Percentiles rank a stretch among this genome's conserved stretches.
Conservation (phyloP, 2,797 vertebrate genomes). For the Myiothlypis coronata region DNA sequence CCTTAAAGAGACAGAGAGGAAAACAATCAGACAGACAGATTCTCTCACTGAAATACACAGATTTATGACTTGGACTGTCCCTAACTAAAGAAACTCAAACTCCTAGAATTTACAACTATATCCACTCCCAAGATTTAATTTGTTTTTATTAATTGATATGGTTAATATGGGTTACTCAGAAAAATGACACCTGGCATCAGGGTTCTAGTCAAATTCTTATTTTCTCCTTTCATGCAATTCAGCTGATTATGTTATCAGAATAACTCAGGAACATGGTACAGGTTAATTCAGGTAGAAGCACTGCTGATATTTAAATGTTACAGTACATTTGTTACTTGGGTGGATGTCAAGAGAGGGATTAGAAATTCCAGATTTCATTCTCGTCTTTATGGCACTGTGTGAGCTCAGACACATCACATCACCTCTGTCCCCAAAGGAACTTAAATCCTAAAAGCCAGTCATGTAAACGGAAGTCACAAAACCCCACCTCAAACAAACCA, state of each 20-base stretch:
- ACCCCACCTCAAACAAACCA: neutral
- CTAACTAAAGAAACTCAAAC: neutral
- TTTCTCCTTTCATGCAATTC: neutral
- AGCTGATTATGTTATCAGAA: neutral
- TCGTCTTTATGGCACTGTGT: neutral
- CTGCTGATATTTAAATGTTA: neutral
- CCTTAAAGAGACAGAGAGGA: slow-evolving; percentile 60
- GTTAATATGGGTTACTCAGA: neutral
- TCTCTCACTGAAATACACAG: neutral
- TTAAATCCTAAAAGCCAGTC: neutral
- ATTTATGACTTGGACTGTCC: neutral
- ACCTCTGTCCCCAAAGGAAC: neutral
- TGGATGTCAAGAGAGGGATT: neutral
- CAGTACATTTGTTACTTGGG: neutral
- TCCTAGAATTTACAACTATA: neutral
- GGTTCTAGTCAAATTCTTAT: neutral
- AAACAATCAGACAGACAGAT: neutral
- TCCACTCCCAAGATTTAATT: neutral
- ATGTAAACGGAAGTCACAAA: neutral
- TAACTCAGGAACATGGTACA: neutral
- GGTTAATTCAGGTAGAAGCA: neutral
- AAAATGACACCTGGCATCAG: neutral
- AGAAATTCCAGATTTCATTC: neutral
- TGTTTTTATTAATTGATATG: neutral
- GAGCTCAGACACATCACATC: neutral